A percentile compares a stretch with the other conserved stretches of the same genome.
Evolutionary conservation across 2,797 vertebrate genomes (phyloP).

Genomic region (Epinephelus awoara): DNA sequence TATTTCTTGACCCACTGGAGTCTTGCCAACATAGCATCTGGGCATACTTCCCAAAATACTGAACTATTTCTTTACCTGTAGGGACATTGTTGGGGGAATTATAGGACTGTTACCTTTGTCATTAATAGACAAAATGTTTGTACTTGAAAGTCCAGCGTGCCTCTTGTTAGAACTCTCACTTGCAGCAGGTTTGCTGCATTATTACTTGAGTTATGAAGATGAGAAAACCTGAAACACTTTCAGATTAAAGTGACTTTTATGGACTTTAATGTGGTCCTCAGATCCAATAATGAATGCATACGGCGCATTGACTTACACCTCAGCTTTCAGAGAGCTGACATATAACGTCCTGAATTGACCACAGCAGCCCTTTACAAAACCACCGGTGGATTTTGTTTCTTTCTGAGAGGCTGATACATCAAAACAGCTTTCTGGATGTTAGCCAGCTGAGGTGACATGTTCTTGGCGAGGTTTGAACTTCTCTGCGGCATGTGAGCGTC

Average conservation of each 20-base stretch:
- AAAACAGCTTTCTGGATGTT: conserved; percentile 27
- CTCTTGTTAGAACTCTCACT: not conserved
- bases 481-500: conserved; percentile 11
- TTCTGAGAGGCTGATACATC: conserved; percentile 38
- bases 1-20: not conserved
- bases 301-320: conserved; percentile 17
- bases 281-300: conserved; percentile 15
- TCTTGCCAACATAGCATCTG: not conserved
- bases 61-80: not conserved
- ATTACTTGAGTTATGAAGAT: conserved; percentile 36
- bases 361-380: conserved; percentile 16
- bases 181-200: conserved; percentile 18
- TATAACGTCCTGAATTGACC: conserved; percentile 36
- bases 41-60: not conserved
- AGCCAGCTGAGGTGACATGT: conserved; percentile 36
- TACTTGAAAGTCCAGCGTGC: not conserved
- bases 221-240: conserved; percentile 33
- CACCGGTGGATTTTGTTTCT: conserved; percentile 41
- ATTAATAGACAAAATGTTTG: conserved; percentile 25
- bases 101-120: not conserved
- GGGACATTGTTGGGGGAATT: not conserved
- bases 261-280: conserved; percentile 1
- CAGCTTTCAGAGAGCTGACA: conserved; percentile 39
- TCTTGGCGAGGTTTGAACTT: conserved; percentile 49
- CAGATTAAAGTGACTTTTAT: conserved; percentile 25